phyloP scores from a whole-genome alignment of 64 coral and sea anemone species.

The Astreopora myriophthalma region DNA sequence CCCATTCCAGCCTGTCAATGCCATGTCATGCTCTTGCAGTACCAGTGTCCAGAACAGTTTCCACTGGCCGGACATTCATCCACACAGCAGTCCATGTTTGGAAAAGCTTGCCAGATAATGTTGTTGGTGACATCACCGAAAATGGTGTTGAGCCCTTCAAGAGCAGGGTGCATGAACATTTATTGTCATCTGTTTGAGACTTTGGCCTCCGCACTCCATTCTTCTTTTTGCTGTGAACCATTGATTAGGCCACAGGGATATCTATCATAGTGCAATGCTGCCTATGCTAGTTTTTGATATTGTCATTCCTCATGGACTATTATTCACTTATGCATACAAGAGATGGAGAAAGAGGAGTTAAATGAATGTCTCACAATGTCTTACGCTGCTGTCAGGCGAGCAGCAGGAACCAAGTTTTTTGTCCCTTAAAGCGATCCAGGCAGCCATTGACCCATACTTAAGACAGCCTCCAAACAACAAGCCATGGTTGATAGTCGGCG shows the following conservation, averaged over 20 bases:
- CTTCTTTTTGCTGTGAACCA: too few species aligned
- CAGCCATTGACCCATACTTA: not conserved
- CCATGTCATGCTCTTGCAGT: not conserved
- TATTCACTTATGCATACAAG: too few species aligned
- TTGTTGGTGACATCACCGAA: not conserved
- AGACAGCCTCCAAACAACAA: not conserved
- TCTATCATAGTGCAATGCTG: too few species aligned
- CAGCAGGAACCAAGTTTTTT: too few species aligned
- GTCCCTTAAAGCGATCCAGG: not conserved
- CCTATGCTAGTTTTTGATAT: too few species aligned
- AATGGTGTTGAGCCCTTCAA: not conserved
- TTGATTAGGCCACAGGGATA: too few species aligned
- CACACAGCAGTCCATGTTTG: too few species aligned
- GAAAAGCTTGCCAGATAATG: not conserved
- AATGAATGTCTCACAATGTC: too few species aligned
- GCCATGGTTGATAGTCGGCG: not conserved
- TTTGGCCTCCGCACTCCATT: too few species aligned
- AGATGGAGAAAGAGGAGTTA: too few species aligned
- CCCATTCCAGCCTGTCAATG: not conserved
- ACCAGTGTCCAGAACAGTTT: not conserved
- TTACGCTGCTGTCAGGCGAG: too few species aligned
- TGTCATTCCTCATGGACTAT: too few species aligned
- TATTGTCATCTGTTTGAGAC: not conserved
- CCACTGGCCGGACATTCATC: not conserved
- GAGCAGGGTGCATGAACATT: not conserved